phyloP scores from a whole-genome alignment of 2,113 vertebrate species.

The Sarotherodon lohbergeri region DNA sequence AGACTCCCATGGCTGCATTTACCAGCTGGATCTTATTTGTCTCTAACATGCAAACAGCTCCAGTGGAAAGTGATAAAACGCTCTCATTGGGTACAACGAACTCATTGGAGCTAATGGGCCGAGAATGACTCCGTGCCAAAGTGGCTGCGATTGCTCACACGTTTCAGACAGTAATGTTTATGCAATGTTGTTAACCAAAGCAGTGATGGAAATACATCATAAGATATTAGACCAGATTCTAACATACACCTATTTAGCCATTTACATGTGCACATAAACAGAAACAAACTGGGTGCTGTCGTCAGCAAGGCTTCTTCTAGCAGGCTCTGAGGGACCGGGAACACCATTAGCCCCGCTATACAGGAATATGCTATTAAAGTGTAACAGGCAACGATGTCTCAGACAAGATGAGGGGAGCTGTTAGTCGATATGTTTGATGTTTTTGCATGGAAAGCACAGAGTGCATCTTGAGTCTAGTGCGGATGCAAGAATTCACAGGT shows the following conservation, averaged over 20 bases:
- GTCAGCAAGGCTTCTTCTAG: background rate
- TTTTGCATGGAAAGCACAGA: background rate
- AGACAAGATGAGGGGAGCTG: background rate
- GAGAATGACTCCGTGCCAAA: background rate
- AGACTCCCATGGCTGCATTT: background rate
- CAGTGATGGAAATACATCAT: background rate
- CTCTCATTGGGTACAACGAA: background rate
- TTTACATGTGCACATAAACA: background rate
- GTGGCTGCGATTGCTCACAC: background rate
- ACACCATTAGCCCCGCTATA: background rate
- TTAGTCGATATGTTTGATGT: background rate
- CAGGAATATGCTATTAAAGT: background rate
- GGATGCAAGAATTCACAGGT: background rate
- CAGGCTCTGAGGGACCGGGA: background rate
- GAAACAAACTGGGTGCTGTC: background rate
- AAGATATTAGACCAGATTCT: background rate
- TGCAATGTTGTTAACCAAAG: background rate
- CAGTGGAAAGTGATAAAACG: background rate
- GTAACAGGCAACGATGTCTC: background rate
- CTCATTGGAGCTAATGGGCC: constrained; percentile 5
- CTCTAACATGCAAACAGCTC: background rate
- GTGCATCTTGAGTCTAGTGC: background rate
- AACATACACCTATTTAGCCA: background rate
- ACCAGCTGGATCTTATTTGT: background rate
- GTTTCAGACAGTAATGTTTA: background rate